Percentiles rank a stretch among this genome's conserved stretches.
These are phyloP conservation scores for Chrysotoxum bicinctum DNA, from an alignment of 2,888 invertebrate species.

Conservation along the genomic window DNA sequence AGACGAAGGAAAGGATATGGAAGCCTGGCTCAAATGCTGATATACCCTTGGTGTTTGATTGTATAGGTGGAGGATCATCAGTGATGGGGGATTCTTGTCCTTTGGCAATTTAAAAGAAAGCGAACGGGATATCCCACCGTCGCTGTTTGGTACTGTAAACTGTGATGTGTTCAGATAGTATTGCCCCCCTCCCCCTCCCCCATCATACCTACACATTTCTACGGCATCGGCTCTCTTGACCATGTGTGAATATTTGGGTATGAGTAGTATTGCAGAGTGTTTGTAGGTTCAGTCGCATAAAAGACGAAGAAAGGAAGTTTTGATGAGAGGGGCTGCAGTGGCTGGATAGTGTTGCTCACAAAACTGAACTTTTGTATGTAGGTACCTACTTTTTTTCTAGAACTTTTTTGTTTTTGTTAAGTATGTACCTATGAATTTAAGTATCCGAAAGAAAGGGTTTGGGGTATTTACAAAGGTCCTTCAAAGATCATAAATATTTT, in stretches of 20 bases:
- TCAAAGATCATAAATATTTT: no score
- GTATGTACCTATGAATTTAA: neutral
- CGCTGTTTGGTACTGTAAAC: constrained; percentile 60
- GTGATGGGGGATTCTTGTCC: constrained; percentile 63
- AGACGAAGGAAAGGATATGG: constrained; percentile 51
- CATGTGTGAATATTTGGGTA: constrained; percentile 23
- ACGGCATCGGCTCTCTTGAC: constrained; percentile 52
- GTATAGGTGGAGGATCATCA: constrained; percentile 41
- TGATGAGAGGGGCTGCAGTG: neutral
- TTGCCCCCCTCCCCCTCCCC: constrained; percentile 7
- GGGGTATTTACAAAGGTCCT: no score
- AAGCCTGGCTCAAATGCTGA: constrained; percentile 59
- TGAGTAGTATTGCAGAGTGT: constrained; percentile 7
- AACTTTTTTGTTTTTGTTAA: neutral
- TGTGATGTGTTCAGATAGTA: constrained; percentile 66
- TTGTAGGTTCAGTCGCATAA: neutral
- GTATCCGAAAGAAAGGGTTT: neutral
- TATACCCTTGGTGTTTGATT: constrained; percentile 37
- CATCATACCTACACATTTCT: neutral
- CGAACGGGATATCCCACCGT: constrained; percentile 53
- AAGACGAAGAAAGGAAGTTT: constrained; percentile 37
- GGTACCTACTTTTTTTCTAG: neutral
- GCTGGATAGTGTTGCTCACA: neutral
- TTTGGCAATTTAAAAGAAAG: constrained; percentile 72
- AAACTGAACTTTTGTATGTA: neutral